Evolutionary conservation across 2,113 vertebrate species (phyloP).

Genomic region (Genyomyrus donnyi): DNA sequence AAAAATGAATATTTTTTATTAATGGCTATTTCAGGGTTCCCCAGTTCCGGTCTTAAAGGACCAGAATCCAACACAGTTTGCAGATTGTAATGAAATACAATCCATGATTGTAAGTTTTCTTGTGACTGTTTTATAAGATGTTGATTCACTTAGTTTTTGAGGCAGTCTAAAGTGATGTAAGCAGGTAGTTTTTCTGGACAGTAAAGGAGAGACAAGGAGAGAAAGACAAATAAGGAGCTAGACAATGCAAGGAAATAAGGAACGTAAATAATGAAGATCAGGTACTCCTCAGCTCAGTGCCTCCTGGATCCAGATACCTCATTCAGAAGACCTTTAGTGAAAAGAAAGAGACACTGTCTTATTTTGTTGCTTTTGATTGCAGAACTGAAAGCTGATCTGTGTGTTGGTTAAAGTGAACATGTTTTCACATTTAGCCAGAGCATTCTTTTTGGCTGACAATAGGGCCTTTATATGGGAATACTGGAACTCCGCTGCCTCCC

Average conservation of each 20-base stretch:
- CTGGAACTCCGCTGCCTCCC: conserved; percentile 19
- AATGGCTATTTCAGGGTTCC: not conserved
- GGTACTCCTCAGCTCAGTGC: conserved; percentile 19
- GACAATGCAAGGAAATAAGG: not conserved
- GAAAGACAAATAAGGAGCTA: not conserved
- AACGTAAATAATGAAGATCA: conserved; percentile 18
- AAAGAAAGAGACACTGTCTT: conserved; percentile 44
- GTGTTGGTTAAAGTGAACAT: conserved; percentile 41
- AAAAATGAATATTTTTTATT: not conserved
- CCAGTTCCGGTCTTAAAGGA: not conserved
- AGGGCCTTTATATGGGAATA: conserved; percentile 42
- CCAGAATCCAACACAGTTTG: not conserved
- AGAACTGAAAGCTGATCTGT: conserved; percentile 44
- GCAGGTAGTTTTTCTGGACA: not conserved
- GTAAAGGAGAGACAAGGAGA: not conserved
- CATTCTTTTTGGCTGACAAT: conserved; percentile 48
- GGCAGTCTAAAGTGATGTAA: not conserved
- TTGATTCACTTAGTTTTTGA: not conserved
- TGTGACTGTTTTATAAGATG: not conserved
- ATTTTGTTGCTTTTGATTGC: conserved; percentile 24
- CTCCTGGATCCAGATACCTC: conserved; percentile 28
- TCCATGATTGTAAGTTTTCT: not conserved
- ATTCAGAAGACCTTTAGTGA: conserved; percentile 22
- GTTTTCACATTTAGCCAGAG: conserved; percentile 46
- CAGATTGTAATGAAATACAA: not conserved